Evolutionary conservation across 1,140 invertebrate species (phyloP).

Genomic region (Drosophila simulans): DNA sequence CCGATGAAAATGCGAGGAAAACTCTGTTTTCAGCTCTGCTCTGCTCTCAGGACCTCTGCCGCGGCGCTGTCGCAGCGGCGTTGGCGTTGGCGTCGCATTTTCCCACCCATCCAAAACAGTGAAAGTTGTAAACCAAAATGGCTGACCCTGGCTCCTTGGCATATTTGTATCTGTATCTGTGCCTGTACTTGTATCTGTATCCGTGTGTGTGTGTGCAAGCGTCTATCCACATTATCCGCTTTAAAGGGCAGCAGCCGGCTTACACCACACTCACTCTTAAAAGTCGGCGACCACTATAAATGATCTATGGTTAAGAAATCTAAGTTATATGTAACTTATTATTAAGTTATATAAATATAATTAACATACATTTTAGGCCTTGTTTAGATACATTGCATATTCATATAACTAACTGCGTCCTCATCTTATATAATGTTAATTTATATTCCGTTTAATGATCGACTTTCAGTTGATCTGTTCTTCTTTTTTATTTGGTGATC

Average conservation of each 20-base stretch:
- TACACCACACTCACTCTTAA: conserved; percentile 42
- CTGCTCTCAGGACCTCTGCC: background rate
- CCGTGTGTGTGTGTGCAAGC: conserved; percentile 29
- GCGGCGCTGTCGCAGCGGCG: conserved; percentile 11
- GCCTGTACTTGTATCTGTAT: conserved; percentile 18
- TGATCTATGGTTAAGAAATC: background rate
- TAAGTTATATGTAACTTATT: no score
- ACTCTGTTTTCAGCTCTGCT: conserved; percentile 18
- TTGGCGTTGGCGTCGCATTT: conserved; percentile 21
- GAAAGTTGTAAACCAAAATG: conserved; percentile 69
- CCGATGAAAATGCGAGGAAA: conserved; percentile 78
- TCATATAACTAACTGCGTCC: no score
- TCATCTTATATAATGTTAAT: no score
- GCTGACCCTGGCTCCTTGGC: conserved; percentile 42
- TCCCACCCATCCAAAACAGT: conserved; percentile 56
- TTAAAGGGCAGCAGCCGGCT: conserved; percentile 33
- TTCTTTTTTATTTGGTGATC: background rate
- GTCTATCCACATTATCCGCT: conserved; percentile 59
- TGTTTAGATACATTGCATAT: no score
- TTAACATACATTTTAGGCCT: no score
- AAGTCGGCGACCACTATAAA: background rate
- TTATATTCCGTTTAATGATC: no score
- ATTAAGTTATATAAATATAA: no score
- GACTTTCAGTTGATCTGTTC: no score
- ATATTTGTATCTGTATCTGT: conserved; percentile 10